These are phyloP conservation scores for Trichopoda pennipes DNA, from an alignment of 2,888 invertebrate species.

Conservation along the genomic window DNA sequence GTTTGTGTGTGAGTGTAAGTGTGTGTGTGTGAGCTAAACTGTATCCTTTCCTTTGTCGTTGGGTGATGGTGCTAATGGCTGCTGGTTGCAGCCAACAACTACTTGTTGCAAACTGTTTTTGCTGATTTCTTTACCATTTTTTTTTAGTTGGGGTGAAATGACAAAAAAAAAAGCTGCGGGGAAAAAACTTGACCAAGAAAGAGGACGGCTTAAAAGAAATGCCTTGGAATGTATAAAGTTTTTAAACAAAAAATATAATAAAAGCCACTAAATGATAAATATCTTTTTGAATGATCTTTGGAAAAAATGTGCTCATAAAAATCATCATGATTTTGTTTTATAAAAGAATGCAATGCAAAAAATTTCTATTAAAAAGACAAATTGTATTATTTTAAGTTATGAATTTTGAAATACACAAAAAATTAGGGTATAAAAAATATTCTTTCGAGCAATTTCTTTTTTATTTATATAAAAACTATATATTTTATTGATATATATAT, in stretches of 20 bases:
- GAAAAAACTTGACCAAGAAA: slow-evolving; percentile 14
- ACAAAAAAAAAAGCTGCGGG: background rate
- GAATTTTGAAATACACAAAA: background rate
- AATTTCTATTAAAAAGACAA: background rate
- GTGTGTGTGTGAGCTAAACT: slow-evolving; percentile 1
- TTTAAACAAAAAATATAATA: slow-evolving; percentile 32
- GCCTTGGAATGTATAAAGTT: slow-evolving; percentile 67
- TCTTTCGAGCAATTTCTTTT: too few relatives aligned
- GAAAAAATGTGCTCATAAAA: slow-evolving; percentile 28
- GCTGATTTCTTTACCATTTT: background rate
- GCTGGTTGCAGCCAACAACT: slow-evolving; percentile 33
- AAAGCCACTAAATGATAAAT: slow-evolving; percentile 42
- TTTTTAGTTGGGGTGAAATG: slow-evolving; percentile 54
- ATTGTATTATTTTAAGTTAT: background rate
- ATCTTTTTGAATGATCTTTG: slow-evolving; percentile 42
- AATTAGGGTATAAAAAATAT: background rate
- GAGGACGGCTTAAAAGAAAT: slow-evolving; percentile 48
- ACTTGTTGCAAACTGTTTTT: slow-evolving; percentile 36
- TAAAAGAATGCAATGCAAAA: background rate
- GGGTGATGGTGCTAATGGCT: slow-evolving; percentile 57
- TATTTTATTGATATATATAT: too few relatives aligned
- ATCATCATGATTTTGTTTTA: slow-evolving; percentile 13
- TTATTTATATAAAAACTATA: too few relatives aligned
- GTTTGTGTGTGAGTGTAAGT: background rate
- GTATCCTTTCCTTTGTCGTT: slow-evolving; percentile 16